phyloP scores from a whole-genome alignment of 1,140 invertebrate species.

The Neodiprion virginianus region DNA sequence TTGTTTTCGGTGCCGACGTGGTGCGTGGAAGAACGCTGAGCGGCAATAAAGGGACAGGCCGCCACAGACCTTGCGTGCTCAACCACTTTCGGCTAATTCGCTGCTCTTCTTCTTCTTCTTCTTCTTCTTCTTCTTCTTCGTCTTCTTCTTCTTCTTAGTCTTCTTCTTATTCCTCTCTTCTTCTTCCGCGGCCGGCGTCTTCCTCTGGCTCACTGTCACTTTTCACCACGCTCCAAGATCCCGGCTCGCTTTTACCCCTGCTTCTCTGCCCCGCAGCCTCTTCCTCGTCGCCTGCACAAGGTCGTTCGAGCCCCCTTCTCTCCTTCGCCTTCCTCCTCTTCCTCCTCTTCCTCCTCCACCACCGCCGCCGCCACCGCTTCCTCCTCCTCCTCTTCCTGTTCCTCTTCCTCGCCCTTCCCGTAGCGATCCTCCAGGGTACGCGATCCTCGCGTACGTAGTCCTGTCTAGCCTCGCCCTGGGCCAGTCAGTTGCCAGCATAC shows the following conservation, averaged over 20 bases:
- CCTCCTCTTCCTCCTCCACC: constrained; percentile 3
- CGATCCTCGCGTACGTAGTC: neutral
- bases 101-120: too few relatives aligned
- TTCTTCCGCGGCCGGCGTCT: too few relatives aligned
- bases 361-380: neutral
- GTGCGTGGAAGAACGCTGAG: too few relatives aligned
- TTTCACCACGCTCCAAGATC: neutral
- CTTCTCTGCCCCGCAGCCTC: neutral
- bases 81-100: too few relatives aligned
- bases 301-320: neutral
- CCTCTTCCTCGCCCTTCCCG: neutral
- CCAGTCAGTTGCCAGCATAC: constrained; percentile 6
- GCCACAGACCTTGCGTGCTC: too few relatives aligned
- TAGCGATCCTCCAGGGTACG: neutral
- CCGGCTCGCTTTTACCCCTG: neutral
- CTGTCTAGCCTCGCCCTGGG: constrained; percentile 2
- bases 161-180: too few relatives aligned
- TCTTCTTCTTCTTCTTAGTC: too few relatives aligned
- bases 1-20: too few relatives aligned
- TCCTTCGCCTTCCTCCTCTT: neutral
- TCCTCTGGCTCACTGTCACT: neutral
- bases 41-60: too few relatives aligned
- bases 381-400: neutral
- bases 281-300: neutral
- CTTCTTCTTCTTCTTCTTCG: too few relatives aligned